These are phyloP conservation scores for Bradypodion ventrale DNA, from an alignment of 2,797 vertebrate species.

Conservation along the genomic window DNA sequence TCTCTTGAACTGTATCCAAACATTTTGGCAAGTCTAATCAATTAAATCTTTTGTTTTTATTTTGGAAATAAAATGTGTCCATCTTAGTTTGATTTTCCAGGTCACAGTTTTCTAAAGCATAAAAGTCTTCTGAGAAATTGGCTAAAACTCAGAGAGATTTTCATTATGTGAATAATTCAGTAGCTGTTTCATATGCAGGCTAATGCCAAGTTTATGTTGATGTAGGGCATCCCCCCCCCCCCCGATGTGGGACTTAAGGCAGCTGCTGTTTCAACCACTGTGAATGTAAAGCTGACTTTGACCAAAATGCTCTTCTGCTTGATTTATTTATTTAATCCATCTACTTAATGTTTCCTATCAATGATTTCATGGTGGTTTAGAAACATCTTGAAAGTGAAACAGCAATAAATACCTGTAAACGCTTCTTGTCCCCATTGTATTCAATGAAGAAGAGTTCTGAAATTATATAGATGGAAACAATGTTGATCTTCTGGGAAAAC, in stretches of 20 bases:
- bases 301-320: background rate
- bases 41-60: constrained; percentile 16
- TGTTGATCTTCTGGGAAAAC: background rate
- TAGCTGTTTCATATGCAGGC: background rate
- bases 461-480: background rate
- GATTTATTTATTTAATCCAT: too few relatives aligned
- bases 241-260: background rate
- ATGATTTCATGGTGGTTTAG: background rate
- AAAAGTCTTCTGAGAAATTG: constrained; percentile 5
- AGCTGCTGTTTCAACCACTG: background rate
- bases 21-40: constrained; percentile 9
- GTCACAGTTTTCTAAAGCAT: background rate
- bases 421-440: background rate
- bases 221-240: background rate
- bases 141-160: background rate
- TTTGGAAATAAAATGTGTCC: background rate
- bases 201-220: background rate
- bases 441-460: background rate
- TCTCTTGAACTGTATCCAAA: background rate
- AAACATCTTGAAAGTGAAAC: background rate
- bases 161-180: background rate
- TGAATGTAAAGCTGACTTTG: background rate
- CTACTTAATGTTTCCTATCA: background rate
- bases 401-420: background rate
- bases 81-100: constrained; percentile 13